Conservation (phyloP, 2,113 vertebrate species). For the Martes martes region DNA sequence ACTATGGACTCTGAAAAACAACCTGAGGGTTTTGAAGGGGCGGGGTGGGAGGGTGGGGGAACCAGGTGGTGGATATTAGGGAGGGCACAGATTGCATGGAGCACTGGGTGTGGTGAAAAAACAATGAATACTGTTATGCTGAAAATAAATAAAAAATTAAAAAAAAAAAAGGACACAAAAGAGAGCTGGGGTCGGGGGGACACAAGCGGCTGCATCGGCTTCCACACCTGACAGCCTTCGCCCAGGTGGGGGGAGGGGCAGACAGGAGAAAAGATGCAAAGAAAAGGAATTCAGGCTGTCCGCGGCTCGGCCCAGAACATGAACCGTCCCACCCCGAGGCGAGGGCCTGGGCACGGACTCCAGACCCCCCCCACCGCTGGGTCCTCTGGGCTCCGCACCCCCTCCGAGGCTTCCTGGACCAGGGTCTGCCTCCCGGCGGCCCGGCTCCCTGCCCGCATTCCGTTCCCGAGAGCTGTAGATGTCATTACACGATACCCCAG, state of each 20-base stretch:
- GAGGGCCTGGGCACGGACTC: background rate
- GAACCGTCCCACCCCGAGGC: background rate
- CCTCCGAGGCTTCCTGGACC: background rate
- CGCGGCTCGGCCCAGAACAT: background rate
- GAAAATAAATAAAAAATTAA: too few relatives aligned
- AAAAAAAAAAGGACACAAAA: background rate
- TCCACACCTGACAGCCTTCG: background rate
- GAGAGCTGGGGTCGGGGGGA: background rate
- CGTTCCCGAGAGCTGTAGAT: background rate
- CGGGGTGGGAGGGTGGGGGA: too few relatives aligned
- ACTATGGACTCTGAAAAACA: too few relatives aligned
- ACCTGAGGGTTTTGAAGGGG: too few relatives aligned
- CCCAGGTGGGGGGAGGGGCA: too few relatives aligned
- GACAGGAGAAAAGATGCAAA: background rate
- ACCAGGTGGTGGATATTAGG: too few relatives aligned
- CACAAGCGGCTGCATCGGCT: background rate
- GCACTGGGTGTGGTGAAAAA: too few relatives aligned
- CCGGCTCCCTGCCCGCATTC: background rate
- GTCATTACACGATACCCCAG: background rate
- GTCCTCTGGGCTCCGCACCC: background rate
- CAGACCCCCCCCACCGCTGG: fast-evolving
- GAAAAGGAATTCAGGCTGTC: background rate
- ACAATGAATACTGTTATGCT: too few relatives aligned
- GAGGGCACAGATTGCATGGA: too few relatives aligned
- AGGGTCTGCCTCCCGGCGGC: background rate